Percentiles rank a stretch among this genome's conserved stretches.
Evolutionary conservation across 1,140 invertebrate species (phyloP).

Genomic region (Ericerus pela): DNA sequence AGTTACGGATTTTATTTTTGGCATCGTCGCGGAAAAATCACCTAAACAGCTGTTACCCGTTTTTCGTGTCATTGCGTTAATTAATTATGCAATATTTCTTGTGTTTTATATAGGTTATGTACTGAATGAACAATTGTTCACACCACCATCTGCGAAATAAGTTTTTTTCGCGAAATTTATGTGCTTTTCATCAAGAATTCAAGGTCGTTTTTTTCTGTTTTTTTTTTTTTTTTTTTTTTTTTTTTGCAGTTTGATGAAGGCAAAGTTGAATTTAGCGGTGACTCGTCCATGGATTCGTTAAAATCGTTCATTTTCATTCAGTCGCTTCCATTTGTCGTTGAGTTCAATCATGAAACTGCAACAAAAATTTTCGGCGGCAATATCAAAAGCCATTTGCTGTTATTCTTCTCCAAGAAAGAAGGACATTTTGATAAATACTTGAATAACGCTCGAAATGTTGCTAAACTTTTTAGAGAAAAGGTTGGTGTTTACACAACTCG

Average conservation of each 20-base stretch:
- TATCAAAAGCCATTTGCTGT: conserved; percentile 86
- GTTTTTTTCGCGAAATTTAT: too few species aligned
- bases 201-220: too few species aligned
- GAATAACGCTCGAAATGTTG: conserved; percentile 58
- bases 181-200: too few species aligned
- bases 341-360: conserved; percentile 96
- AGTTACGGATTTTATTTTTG: too few species aligned
- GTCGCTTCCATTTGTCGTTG: conserved; percentile 81
- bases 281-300: conserved; percentile 46
- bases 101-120: too few species aligned
- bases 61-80: too few species aligned
- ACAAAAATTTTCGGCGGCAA: conserved; percentile 96
- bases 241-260: conserved; percentile 80
- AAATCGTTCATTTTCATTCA: conserved; percentile 74
- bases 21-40: too few species aligned
- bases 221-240: conserved; percentile 32
- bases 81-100: too few species aligned
- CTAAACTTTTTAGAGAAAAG: conserved; percentile 77
- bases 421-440: conserved; percentile 66
- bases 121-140: too few species aligned
- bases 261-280: conserved; percentile 56
- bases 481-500: conserved; percentile 33
- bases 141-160: too few species aligned
- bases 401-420: conserved; percentile 84
- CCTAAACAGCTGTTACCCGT: too few species aligned